Percentiles rank a stretch among this genome's conserved stretches.
phyloP scores from a whole-genome alignment of 2,113 vertebrate genomes.

The Myotis yumanensis region DNA sequence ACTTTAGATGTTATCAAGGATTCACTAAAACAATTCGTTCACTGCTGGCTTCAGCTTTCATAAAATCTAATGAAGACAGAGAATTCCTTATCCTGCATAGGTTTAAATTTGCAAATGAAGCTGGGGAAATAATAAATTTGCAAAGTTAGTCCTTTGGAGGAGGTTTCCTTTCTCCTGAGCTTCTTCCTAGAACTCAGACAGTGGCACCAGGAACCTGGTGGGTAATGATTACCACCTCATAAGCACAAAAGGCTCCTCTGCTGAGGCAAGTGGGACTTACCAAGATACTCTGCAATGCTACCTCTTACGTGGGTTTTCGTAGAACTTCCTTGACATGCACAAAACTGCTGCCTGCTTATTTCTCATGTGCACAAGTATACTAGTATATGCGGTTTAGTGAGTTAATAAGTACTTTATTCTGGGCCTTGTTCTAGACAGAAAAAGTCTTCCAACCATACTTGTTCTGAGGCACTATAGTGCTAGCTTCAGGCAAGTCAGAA shows the following conservation, averaged over 20 bases:
- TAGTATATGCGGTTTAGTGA: background rate
- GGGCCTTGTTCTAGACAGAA: background rate
- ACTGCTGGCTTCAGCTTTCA: background rate
- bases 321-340: background rate
- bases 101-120: background rate
- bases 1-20: background rate
- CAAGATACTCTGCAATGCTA: background rate
- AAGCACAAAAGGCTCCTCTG: background rate
- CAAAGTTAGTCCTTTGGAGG: background rate
- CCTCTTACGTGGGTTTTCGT: background rate
- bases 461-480: background rate
- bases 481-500: background rate
- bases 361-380: background rate
- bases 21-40: background rate
- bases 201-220: background rate
- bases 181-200: conserved; percentile 17
- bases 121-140: background rate
- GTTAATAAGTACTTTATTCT: background rate
- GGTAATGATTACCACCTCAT: background rate
- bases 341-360: background rate
- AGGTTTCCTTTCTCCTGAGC: background rate
- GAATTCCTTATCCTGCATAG: background rate
- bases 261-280: background rate
- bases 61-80: background rate
- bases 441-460: background rate